Evolutionary conservation across 2,888 invertebrate species (phyloP), one percentile per base, ranked within the genome.

Genomic region (Drosophila sordidula): DNA sequence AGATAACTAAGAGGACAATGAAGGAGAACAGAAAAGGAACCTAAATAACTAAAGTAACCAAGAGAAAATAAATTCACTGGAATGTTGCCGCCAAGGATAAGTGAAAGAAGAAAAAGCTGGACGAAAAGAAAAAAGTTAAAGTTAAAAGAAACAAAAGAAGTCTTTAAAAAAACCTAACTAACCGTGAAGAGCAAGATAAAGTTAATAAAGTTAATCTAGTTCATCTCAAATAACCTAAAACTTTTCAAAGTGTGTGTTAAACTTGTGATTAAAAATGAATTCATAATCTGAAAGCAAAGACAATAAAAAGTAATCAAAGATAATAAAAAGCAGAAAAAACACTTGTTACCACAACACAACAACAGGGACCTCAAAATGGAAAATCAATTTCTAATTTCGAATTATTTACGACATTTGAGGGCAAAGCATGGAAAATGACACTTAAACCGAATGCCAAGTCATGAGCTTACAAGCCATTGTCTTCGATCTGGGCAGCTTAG

Each of bases 331-430:
- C 14, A 11, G 12, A 50, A 41, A 14, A 29, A 34, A 34, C 52
- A 22, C 18, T 44, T 54, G 44, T 6, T 36, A 34, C 34, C 51
- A 52, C 9, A 18, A 18, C 47, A 38, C 29, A 14, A 9, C 9
- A 9, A 9, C 29, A 9, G 8, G 29, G 9, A 25, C 12, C 36
- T 55, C 22, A 29, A 26, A 42, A 12, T 29, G 4, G 4, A 55
- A 59, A 64, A 59, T 59, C 51, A 45, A 64, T 59, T 70, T 57
- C 12, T 32, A 46, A 56, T 51, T 46, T 36, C 5, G 4, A 50
- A 45, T 36, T 57, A 62, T 72, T 72, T 62, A 73, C 57, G 39
- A 67, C 14, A 39, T 57, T 26, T 12, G 8, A 44, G 1, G 29
- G 9, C 25, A 12, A 12, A n/a, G 26, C 41, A 16, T 29, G 42